Evolutionary conservation across 2,888 invertebrate species (phyloP), one percentile per base, ranked within the genome.

Genomic region (Anodontia alba): DNA sequence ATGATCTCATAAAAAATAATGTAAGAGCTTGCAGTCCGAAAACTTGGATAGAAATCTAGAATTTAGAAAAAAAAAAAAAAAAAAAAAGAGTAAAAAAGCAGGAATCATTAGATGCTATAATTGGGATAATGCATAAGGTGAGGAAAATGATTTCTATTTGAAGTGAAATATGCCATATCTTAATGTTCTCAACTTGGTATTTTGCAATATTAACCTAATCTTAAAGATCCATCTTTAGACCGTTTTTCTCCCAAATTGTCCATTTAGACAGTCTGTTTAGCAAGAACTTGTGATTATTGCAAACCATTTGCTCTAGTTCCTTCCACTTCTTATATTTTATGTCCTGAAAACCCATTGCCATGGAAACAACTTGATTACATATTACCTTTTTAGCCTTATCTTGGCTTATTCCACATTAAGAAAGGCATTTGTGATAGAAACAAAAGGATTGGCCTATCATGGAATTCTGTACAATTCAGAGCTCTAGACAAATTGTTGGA

Each of bases 301-400:
- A 33, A 33, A 33, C 10, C 62, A 62, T 62, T 62, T 12, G 17
- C 33, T 33, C 62, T 33, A 29, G 12, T 20, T 17, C 2, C 33
- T 15, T 62, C 62, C 29, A 62, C 33, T 62, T 62, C 62, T 33
- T 62, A 62, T 33, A 20, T 62, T 33, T 62, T 33, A 33, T 33
- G 29, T 33, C 31, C 20, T 23, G 12, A 33, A 17, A 20, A 62
- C 12, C 17, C 33, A 62, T 62, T 62, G 23, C 62, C 62, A 62
- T 62, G 62, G 62, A 10, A 62, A 62, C 62, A 26, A 15, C 33
- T 62, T 62, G 62, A 62, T 62, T 62, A 62, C 62, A 54, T 54
- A 54, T 54, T 54, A 54, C 54, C 54, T 54, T 54, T 54, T 54
- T 54, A 54, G 54, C 54, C 26, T 54, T 54, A 54, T 54, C 54